phyloP scores from a whole-genome alignment of 2,113 vertebrate genomes.

The Peromyscus maniculatus region DNA sequence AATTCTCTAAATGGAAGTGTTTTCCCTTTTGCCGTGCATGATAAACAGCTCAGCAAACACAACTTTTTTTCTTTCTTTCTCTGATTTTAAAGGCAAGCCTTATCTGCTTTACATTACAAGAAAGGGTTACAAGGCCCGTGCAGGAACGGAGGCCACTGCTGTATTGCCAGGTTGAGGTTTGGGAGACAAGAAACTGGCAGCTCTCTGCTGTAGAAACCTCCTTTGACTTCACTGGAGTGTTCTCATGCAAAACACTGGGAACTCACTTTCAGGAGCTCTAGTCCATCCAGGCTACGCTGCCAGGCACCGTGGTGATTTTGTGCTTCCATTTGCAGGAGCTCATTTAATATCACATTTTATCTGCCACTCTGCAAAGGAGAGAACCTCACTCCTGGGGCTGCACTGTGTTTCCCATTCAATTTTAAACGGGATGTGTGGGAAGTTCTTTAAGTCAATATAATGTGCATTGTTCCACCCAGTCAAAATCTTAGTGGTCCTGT shows the following conservation, averaged over 20 bases:
- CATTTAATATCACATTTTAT: conserved; percentile 76
- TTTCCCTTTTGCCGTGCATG: not conserved
- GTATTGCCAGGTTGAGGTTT: conserved; percentile 39
- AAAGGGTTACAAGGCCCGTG: conserved; percentile 74
- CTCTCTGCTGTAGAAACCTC: conserved; percentile 37
- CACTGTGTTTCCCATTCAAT: conserved; percentile 72
- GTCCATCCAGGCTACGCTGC: not conserved
- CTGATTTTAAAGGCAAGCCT: conserved; percentile 26
- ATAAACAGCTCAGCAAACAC: not conserved
- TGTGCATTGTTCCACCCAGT: conserved; percentile 59
- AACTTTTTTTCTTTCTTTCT: conserved; percentile 67
- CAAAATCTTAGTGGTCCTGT: not conserved
- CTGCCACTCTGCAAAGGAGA: conserved; percentile 73
- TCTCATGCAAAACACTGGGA: conserved; percentile 63
- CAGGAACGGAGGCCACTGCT: conserved; percentile 70
- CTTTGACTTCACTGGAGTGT: not conserved
- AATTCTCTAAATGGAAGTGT: conserved; percentile 35
- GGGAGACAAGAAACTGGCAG: conserved; percentile 45
- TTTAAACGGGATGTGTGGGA: conserved; percentile 69
- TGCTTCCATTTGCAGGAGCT: conserved; percentile 80
- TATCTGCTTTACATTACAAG: conserved; percentile 33
- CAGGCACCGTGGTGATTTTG: conserved; percentile 68
- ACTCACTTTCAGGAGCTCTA: conserved; percentile 46
- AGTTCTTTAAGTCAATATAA: not conserved
- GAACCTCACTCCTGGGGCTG: conserved; percentile 71